Evolutionary conservation across 1,140 invertebrate species (phyloP).

Genomic region (Drosophila nannoptera): DNA sequence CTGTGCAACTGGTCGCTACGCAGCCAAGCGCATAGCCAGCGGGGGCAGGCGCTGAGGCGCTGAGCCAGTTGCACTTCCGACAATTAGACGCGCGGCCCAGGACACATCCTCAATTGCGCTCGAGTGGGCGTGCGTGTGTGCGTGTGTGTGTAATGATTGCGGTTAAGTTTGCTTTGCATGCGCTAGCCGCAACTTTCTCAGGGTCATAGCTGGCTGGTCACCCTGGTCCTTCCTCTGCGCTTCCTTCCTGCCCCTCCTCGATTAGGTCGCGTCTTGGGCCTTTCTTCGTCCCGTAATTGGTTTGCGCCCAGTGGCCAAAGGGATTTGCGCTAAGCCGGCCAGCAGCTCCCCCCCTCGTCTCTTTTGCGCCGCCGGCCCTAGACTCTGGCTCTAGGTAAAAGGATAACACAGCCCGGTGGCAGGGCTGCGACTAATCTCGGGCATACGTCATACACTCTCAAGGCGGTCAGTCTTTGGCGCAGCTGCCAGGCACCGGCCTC

Average conservation of each 20-base stretch:
- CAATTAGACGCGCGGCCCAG: constrained; percentile 47
- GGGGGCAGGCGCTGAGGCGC: constrained; percentile 45
- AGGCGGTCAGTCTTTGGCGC: constrained; percentile 32
- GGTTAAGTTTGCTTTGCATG: constrained; percentile 35
- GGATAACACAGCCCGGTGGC: constrained; percentile 50
- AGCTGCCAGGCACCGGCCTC: constrained; percentile 20
- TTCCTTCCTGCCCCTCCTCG: not conserved
- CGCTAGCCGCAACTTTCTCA: constrained; percentile 52
- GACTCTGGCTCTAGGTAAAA: constrained; percentile 44
- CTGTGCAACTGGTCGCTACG: constrained; percentile 3
- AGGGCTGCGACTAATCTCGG: constrained; percentile 31
- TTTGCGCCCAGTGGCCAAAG: constrained; percentile 13
- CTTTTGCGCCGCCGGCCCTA: no score
- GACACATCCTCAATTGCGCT: constrained; percentile 9
- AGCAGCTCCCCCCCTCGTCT: constrained; percentile 5
- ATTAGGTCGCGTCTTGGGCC: not conserved
- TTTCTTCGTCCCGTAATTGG: constrained; percentile 33
- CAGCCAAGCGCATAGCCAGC: constrained; percentile 52
- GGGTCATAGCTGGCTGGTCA: constrained; percentile 67
- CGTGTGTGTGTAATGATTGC: constrained; percentile 66
- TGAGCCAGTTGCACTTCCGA: constrained; percentile 62
- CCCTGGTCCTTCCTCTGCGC: not conserved
- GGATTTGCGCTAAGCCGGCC: constrained; percentile 28
- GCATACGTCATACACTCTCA: constrained; percentile 3
- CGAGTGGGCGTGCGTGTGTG: constrained; percentile 18